phyloP scores from a whole-genome alignment of 2,888 invertebrate genomes.

The Drosophila buzzatii region DNA sequence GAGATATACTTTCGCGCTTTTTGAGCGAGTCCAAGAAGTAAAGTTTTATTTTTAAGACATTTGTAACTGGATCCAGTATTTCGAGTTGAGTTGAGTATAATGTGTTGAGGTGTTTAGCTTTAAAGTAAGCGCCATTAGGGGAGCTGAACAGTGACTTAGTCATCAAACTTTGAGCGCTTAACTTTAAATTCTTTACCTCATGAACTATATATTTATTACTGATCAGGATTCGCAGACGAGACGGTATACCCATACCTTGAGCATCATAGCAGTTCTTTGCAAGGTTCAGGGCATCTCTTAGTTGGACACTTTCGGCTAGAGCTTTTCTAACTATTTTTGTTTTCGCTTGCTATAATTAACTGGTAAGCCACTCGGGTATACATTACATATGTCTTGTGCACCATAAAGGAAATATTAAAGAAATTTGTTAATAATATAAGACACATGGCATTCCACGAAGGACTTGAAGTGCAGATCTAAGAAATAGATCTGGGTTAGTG shows the following conservation, averaged over 20 bases:
- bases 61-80: no score
- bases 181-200: no score
- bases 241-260: background rate
- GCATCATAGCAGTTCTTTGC: background rate
- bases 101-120: no score
- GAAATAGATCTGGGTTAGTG: background rate
- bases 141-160: background rate
- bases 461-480: background rate
- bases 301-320: background rate
- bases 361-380: background rate
- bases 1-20: background rate
- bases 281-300: background rate
- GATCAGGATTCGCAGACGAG: no score
- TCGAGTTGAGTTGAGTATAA: no score
- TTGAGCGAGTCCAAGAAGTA: no score
- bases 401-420: background rate
- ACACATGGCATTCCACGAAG: background rate
- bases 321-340: background rate
- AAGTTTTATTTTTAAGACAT: no score
- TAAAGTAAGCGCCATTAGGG: no score
- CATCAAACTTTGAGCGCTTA: no score
- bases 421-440: background rate
- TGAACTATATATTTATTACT: no score
- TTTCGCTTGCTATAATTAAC: background rate
- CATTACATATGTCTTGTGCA: background rate